phyloP scores from a whole-genome alignment of 2,113 vertebrate genomes.

The Labrus mixtus region DNA sequence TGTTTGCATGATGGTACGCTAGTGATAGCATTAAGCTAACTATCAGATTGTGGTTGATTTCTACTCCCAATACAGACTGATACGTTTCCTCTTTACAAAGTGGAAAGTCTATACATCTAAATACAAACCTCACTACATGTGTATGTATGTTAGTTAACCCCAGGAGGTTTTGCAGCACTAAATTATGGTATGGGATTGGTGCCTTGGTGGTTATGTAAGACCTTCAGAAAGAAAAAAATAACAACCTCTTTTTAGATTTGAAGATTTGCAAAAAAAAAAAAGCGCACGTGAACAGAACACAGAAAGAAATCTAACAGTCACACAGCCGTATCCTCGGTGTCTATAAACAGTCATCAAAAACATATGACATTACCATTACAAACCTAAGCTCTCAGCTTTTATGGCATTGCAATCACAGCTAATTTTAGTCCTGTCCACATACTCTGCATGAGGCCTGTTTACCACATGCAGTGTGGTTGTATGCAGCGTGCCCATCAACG shows the following conservation, averaged over 20 bases:
- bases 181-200: no score
- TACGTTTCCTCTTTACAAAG: no score
- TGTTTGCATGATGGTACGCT: not conserved
- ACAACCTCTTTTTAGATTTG: not conserved
- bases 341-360: conserved; percentile 23
- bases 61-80: no score
- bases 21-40: not conserved
- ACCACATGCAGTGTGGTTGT: conserved; percentile 45
- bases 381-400: conserved; percentile 28
- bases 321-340: not conserved
- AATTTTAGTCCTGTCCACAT: conserved; percentile 56
- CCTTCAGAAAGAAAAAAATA: not conserved
- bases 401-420: conserved; percentile 42
- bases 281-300: not conserved
- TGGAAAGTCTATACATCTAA: no score
- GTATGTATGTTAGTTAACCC: not conserved
- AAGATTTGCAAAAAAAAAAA: not conserved
- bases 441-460: conserved; percentile 62
- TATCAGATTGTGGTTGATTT: not conserved
- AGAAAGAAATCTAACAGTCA: not conserved
- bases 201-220: not conserved
- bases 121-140: no score
- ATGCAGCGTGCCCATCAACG: conserved; percentile 43
- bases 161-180: not conserved
- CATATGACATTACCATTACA: conserved; percentile 41